phyloP scores from a whole-genome alignment of 2,113 vertebrate species.

The Laticauda laticaudata region DNA sequence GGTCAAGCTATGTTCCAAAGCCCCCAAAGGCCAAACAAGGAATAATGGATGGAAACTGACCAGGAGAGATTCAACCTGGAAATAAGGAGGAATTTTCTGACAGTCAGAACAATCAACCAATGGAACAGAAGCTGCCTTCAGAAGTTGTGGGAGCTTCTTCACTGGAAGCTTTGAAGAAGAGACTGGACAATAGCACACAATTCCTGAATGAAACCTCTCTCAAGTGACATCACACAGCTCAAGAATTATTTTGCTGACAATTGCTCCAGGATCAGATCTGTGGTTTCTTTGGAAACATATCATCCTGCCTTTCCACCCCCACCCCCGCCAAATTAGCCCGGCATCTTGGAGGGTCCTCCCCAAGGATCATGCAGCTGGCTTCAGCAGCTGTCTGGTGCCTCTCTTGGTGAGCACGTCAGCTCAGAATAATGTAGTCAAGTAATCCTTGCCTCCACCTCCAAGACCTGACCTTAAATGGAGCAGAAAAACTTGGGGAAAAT shows the following conservation, averaged over 20 bases:
- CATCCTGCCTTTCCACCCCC: neutral
- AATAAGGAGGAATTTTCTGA: too few relatives aligned
- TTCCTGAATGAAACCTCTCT: neutral
- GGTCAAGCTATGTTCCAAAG: too few relatives aligned
- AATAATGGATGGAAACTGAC: too few relatives aligned
- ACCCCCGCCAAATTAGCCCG: too few relatives aligned
- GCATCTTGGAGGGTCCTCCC: neutral
- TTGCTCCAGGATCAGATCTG: neutral
- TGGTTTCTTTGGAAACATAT: neutral
- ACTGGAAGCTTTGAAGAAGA: too few relatives aligned
- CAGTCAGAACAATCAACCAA: too few relatives aligned
- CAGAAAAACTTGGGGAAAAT: neutral
- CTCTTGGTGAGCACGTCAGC: neutral
- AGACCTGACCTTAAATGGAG: conserved; percentile 40
- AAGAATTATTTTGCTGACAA: neutral
- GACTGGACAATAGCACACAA: neutral
- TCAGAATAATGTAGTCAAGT: neutral
- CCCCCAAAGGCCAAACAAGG: too few relatives aligned
- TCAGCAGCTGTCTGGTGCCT: neutral
- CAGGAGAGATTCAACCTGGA: too few relatives aligned
- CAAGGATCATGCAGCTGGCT: neutral
- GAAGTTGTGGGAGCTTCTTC: too few relatives aligned
- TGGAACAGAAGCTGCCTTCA: too few relatives aligned
- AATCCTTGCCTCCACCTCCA: conserved; percentile 38
- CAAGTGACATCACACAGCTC: neutral